Evolutionary conservation across 2,797 vertebrate species (phyloP).

Genomic region (Tangara arthus): DNA sequence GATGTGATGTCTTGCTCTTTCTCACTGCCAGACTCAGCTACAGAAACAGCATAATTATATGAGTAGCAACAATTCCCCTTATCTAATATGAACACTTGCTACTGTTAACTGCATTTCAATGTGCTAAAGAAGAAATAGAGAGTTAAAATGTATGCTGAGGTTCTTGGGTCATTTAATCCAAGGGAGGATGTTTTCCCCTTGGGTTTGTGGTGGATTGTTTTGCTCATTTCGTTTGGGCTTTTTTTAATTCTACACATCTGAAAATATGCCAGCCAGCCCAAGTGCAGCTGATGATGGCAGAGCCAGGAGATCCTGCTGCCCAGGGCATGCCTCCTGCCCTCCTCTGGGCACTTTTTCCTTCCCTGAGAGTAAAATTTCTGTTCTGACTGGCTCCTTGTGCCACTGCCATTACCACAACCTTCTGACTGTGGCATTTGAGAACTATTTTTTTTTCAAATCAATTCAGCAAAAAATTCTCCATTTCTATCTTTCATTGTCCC

Average conservation of each 20-base stretch:
- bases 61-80: slow-evolving; percentile 76
- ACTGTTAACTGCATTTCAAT: slow-evolving; percentile 71
- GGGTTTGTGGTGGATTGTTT: not conserved
- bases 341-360: not conserved
- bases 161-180: not conserved
- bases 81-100: slow-evolving; percentile 82
- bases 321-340: not conserved
- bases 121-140: slow-evolving; percentile 53
- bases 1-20: slow-evolving; percentile 53
- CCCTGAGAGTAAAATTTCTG: not conserved
- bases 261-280: not conserved
- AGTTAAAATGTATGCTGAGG: slow-evolving; percentile 63
- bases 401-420: not conserved
- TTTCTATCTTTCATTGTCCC: not conserved
- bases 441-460: not conserved
- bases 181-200: not conserved
- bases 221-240: accelerated
- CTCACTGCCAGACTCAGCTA: slow-evolving; percentile 59
- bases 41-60: slow-evolving; percentile 72
- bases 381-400: not conserved
- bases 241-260: not conserved
- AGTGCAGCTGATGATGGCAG: not conserved
- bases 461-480: not conserved
- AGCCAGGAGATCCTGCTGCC: not conserved
- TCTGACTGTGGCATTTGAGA: not conserved